A percentile compares a stretch with the other conserved stretches of the same genome.
These are phyloP conservation scores for Aurelia coerulea DNA, from an alignment of 30 jellyfish, hydroid and myxozoan species.

Conservation along the genomic window DNA sequence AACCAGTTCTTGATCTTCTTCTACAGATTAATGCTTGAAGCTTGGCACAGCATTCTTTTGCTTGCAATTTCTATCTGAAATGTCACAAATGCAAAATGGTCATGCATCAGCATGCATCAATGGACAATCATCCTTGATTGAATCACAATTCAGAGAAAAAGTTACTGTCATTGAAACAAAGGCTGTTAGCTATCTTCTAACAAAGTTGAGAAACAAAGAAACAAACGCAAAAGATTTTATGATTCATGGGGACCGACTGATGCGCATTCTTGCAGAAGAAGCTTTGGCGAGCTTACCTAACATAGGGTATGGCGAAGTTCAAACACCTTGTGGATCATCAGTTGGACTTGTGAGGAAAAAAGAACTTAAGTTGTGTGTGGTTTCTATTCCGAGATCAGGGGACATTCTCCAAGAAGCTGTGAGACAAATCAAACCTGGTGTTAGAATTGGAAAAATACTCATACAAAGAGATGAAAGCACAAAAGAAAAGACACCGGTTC, in stretches of 20 bases:
- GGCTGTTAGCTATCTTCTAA: slow-evolving; percentile 74
- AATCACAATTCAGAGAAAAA: slow-evolving; percentile 23
- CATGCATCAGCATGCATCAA: no score
- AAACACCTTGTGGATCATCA: slow-evolving; percentile 88
- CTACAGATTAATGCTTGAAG: no score
- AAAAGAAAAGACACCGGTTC: slow-evolving; percentile 75
- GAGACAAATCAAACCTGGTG: slow-evolving; percentile 86
- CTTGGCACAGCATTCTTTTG: no score
- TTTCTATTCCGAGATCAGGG: slow-evolving; percentile 90
- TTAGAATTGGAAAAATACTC: slow-evolving; percentile 84
- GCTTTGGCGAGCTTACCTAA: slow-evolving; percentile 85
- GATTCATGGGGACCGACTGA: slow-evolving; percentile 88
- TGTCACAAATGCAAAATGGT: slow-evolving; percentile 31
- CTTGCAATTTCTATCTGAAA: not conserved
- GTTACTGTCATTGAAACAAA: slow-evolving; percentile 73
- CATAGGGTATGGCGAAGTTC: slow-evolving; percentile 70
- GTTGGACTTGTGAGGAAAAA: slow-evolving; percentile 64
- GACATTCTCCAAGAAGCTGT: slow-evolving; percentile 96
- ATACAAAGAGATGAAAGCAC: slow-evolving; percentile 91
- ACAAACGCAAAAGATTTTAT: slow-evolving; percentile 79
- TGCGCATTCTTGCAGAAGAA: slow-evolving; percentile 95
- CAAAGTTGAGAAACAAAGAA: slow-evolving; percentile 78
- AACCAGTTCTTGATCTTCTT: no score
- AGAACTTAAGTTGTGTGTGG: slow-evolving; percentile 74
- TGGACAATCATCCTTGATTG: no score